Conservation (phyloP, 2,888 invertebrate species). For the Bhutanitis thaidina region DNA sequence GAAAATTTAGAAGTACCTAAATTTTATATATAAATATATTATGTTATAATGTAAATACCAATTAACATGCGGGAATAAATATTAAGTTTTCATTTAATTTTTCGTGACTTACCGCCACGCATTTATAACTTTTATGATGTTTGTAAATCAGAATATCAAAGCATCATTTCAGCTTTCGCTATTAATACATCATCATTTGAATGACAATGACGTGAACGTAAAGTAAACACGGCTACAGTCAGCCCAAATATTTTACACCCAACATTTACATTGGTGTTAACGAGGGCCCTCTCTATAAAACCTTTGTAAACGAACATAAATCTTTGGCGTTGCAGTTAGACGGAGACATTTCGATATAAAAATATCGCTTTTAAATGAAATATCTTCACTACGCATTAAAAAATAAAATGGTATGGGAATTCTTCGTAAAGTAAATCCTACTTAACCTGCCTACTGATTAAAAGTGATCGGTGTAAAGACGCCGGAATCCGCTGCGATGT, state of each 20-base stretch:
- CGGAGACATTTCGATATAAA: conserved; percentile 62
- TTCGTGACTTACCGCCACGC: conserved; percentile 2
- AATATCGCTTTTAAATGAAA: conserved; percentile 54
- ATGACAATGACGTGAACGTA: conserved; percentile 56
- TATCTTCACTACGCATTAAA: conserved; percentile 57
- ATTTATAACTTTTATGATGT: conserved; percentile 11
- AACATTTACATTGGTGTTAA: conserved; percentile 75
- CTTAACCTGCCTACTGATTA: conserved; percentile 14
- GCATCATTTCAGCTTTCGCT: conserved; percentile 22
- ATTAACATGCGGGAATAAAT: conserved; percentile 7
- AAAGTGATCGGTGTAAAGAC: conserved; percentile 12
- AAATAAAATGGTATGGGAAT: background rate
- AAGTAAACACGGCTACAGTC: conserved; percentile 48
- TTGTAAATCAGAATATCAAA: conserved; percentile 15
- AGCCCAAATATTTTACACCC: conserved; percentile 57
- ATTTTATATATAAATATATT: too few species aligned
- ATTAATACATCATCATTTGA: conserved; percentile 60
- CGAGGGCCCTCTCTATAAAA: conserved; percentile 69
- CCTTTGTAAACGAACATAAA: conserved; percentile 67
- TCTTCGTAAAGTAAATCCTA: conserved; percentile 10
- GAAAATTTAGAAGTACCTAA: too few species aligned
- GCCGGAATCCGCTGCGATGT: conserved; percentile 9
- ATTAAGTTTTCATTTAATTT: background rate
- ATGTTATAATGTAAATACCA: background rate
- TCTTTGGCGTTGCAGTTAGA: conserved; percentile 44